Evolutionary conservation across 64 coral and sea anemone genomes (phyloP), one percentile per base, ranked within the genome.

Genomic region (Actinia equina): DNA sequence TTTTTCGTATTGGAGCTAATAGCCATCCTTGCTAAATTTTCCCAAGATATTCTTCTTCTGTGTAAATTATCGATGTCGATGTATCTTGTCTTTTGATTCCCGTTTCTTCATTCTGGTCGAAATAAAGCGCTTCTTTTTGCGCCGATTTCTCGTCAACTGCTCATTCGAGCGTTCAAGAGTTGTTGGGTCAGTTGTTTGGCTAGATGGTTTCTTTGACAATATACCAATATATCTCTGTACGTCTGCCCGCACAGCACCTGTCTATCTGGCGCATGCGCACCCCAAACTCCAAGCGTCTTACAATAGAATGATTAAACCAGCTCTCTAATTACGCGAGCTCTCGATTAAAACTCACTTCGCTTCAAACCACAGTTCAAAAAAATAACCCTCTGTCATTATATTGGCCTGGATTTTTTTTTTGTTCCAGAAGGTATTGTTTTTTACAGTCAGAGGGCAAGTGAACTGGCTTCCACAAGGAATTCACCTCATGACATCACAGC

Each of bases 1-100:
- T 96, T 96, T 82, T 96, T 96, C 22, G 94, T 90, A 80, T 92
- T 96, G 10, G 87, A 83, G 69, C 91, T 93, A 79, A 96, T 80
- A 88, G 92, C 94, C 94, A 96, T 96, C 9, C 15, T 63, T 53
- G 17, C 78, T 49, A 17, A 14, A 14, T 65, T 30, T 74, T 74
- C 69, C 69, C 13, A 11, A 74, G 8, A 74, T 74, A 41, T 30
- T 10, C 14, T 30, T 41, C 10, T 30, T 14, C 2, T 15, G 9
- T 0, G 12, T 1, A 41, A 27, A 74, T 74, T 41, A 74, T 4
- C 12, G 69, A 74, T 4, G 27, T 4, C 12, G 69, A 74, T 4
- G 27, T 30, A 3, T 14, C 9, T 74, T 14, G 25, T 30, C 6
- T 15, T 74, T 27, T 0, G 69, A 15, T 74, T 13, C 0, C 15